Base-by-base conservation (phyloP, 2,113 vertebrate species). In the Oxyruncus cristatus region DNA sequence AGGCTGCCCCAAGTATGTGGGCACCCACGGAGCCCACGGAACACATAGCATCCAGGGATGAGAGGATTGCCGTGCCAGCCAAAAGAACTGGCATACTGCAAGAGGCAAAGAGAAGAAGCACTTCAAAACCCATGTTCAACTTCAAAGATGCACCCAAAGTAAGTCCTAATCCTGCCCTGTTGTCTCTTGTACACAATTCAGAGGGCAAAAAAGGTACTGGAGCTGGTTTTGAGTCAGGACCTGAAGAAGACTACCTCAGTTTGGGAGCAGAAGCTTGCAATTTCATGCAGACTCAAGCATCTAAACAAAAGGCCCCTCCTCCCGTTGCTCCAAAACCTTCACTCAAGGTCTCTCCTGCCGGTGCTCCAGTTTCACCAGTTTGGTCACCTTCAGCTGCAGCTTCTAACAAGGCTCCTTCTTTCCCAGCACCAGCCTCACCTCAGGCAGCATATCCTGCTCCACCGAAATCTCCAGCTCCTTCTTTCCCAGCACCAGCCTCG, bases 191-290 rank as follows among this genome's bases (percentile, higher is more conserved):
- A n/a, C 98, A 98, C 56, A 99, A 98, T 66, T 98, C 97, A 46
- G 98, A 98, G 90, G 98, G 98, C 71, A 99, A 98, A 96, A 97
- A 98, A 67, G 92, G 96, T 56, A 35, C 96, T 2, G 98, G 97
- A 65, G 88, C 98, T 59, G 99, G 99, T 53, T 99, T 98, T 89
- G 99, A 99, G 91, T 99, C 98, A 19, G 99, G 99, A 82, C 98
- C 98, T 3, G 99, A 99, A 94, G 99, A 99, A 97, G 99, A 99
- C 98, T 99, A 99, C 98, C 99, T 99, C 92, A 99, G 99, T 77
- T 97, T 99, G 74, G 99, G 99, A 42, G 99, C 99, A 53, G 99
- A 99, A 98, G 99, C 99, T 85, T 99, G 99, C 88, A 99, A 99
- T 96, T 99, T 99, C 95, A 98, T 99, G 97, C 99, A 99, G 86